Evolutionary conservation across 2,113 vertebrate genomes (phyloP).

Genomic region (Dinomys branickii): DNA sequence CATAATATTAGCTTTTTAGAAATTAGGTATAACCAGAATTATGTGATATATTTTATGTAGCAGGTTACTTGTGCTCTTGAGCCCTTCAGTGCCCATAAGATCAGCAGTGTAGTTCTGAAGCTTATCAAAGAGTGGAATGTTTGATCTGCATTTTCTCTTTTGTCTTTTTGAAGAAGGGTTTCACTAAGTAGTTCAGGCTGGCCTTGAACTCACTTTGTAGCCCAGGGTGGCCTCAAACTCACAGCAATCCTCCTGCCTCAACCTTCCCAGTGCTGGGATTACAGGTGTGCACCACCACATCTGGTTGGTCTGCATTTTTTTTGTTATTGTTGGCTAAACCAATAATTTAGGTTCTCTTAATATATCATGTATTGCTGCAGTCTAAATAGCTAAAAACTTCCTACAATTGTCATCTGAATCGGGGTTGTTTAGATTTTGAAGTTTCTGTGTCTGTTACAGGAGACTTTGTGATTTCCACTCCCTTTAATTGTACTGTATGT

Average conservation of each 20-base stretch:
- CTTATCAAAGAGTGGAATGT: neutral
- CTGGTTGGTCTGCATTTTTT: conserved; percentile 20
- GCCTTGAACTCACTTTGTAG: neutral
- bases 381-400: conserved; percentile 43
- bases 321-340: neutral
- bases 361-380: neutral
- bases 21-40: conserved; percentile 11
- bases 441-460: conserved; percentile 38
- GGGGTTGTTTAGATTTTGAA: conserved; percentile 38
- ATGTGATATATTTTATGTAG: conserved; percentile 19
- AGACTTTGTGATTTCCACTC: conserved; percentile 16
- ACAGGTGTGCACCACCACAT: neutral
- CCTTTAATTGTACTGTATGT: conserved; percentile 22
- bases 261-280: neutral
- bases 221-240: neutral
- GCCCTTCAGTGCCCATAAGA: neutral
- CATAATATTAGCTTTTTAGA: conserved; percentile 25
- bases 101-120: conserved; percentile 9
- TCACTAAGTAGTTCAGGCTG: neutral
- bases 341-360: conserved; percentile 5
- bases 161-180: neutral
- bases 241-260: neutral
- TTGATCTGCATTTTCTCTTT: conserved; percentile 40
- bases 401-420: conserved; percentile 25
- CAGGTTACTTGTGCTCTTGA: neutral